These are phyloP conservation scores for Pantherophis guttatus DNA, from an alignment of 2,113 vertebrate genomes.

Conservation along the genomic window DNA sequence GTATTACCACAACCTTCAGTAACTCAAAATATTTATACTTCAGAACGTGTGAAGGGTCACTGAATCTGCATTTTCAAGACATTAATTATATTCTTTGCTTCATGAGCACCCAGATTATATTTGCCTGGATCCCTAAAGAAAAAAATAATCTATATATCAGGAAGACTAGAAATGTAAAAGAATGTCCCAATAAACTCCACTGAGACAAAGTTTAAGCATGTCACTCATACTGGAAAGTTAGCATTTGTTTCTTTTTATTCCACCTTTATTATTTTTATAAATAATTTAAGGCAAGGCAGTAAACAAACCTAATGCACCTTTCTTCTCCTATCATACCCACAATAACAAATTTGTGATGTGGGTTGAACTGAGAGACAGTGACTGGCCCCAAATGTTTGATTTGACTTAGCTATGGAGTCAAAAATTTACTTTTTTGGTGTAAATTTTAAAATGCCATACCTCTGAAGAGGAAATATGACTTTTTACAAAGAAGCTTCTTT, in stretches of 20 bases:
- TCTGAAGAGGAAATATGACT: neutral
- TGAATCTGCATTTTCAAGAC: conserved; percentile 10
- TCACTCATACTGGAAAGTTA: neutral
- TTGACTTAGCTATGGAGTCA: neutral
- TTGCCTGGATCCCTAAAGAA: neutral
- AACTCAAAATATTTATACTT: conserved; percentile 36
- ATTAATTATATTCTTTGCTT: neutral
- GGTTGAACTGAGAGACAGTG: neutral
- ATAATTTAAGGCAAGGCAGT: neutral
- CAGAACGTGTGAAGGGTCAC: neutral
- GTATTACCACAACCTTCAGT: conserved; percentile 31
- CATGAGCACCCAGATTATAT: conserved; percentile 12
- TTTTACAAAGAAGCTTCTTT: neutral
- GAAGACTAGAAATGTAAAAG: neutral
- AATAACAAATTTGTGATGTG: neutral
- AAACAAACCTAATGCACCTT: neutral
- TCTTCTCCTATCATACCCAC: neutral
- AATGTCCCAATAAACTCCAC: neutral
- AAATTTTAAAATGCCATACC: neutral
- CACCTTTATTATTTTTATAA: neutral
- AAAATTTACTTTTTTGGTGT: neutral
- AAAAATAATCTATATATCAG: neutral
- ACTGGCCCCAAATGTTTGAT: neutral
- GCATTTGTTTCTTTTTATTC: neutral
- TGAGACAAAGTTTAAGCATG: neutral